Evolutionary conservation across 2,888 invertebrate species (phyloP).

Genomic region (Temnothorax unifasciatus): DNA sequence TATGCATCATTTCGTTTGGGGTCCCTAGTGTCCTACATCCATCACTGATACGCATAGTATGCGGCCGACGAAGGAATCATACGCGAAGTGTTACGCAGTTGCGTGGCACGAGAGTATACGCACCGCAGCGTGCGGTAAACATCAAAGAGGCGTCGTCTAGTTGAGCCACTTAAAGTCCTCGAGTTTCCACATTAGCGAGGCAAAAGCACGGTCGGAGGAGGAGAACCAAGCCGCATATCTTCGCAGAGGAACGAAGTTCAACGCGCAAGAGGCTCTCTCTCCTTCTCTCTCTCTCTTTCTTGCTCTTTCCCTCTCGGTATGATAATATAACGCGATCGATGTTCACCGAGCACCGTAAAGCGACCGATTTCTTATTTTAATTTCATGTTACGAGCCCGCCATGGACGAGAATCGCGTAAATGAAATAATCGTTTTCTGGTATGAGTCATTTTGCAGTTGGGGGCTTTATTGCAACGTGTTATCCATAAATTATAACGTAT

Average conservation of each 20-base stretch:
- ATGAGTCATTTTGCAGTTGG: conserved; percentile 29
- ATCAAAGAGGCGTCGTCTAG: conserved; percentile 85
- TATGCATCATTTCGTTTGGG: background rate
- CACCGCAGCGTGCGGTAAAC: conserved; percentile 73
- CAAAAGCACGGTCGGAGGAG: conserved; percentile 77
- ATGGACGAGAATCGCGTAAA: background rate
- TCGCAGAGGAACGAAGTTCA: conserved; percentile 29
- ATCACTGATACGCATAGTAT: conserved; percentile 38
- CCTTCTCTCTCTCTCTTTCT: background rate
- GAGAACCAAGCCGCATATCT: conserved; percentile 31
- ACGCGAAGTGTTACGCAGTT: conserved; percentile 74
- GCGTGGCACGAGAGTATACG: conserved; percentile 75
- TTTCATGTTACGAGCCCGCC: conserved; percentile 42
- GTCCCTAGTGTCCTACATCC: conserved; percentile 13
- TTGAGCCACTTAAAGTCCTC: conserved; percentile 86
- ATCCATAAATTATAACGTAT: conserved; percentile 52
- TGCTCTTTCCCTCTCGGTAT: conserved; percentile 26
- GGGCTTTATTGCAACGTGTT: conserved; percentile 44
- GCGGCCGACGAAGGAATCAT: conserved; percentile 69
- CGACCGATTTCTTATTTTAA: conserved; percentile 50
- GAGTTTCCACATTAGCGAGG: conserved; percentile 86
- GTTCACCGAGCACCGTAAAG: conserved; percentile 19
- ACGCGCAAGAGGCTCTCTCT: background rate
- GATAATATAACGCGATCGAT: conserved; percentile 59
- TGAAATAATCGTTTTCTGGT: conserved; percentile 47